Evolutionary conservation across 2,113 vertebrate genomes (phyloP), one percentile per base, ranked within the genome.

Genomic region (Muntiacus muntjak): DNA sequence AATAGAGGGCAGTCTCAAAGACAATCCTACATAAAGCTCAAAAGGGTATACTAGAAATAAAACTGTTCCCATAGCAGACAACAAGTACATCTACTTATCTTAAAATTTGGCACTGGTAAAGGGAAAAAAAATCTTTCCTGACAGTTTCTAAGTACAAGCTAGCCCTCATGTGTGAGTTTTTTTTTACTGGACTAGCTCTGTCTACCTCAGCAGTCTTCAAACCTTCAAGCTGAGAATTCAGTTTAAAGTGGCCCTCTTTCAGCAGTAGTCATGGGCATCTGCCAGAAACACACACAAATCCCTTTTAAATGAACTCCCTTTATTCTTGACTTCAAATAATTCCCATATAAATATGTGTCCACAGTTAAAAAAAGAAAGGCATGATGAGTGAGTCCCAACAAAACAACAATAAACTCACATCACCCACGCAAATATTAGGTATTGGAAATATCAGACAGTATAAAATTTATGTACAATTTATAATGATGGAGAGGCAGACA

Each of bases 281-380:
- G 78, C 85, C 47, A 88, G 86, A 88, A 98, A 95, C 40, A 96
- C 92, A 95, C 60, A 28, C 43, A 98, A 91, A 95, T 96, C n/a
- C 54, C 86, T 92, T 95, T 93, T 62, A 94, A 94, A 94, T 89
- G 82, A 94, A 93, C 23, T 85, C 47, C 47, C 33, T 96, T 94
- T 55, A 86, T 89, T 50, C 25, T 47, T 36, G 12, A 50, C 67
- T 93, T 91, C 86, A 93, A 81, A 93, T 83, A 97, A 94, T 78
- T 91, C 82, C 78, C 62, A 52, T 5, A 93, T 76, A 94, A 97
- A 94, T 91, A 91, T 50, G 54, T 95, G 88, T 90, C 47, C n/a
- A 76, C n/a, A 76, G 26, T 82, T 79, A 52, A 57, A 74, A 36
- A 57, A 93, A 67, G 64, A 88, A 95, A 85, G 57, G 28, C 4